Percentiles rank a stretch among this genome's conserved stretches.
Evolutionary conservation across 2,888 invertebrate species (phyloP).

Genomic region (Prostheceraeus crozeri): DNA sequence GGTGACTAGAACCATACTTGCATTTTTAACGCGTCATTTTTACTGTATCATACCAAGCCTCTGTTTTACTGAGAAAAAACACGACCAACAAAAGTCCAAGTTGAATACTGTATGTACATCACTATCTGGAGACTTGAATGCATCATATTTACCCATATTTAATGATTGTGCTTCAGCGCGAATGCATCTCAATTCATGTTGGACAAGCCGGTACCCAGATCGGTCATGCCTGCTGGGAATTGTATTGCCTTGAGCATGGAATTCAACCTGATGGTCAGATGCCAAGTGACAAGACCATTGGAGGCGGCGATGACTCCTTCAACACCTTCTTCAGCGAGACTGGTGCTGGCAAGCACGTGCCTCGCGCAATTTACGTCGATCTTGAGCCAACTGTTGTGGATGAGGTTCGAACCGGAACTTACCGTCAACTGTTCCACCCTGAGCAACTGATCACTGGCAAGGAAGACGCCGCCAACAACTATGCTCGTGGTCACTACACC

Average conservation of each 20-base stretch:
- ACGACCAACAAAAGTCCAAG: too few species aligned
- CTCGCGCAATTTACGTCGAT: constrained; percentile 29
- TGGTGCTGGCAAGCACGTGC: constrained; percentile 75
- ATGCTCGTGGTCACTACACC: constrained; percentile 49
- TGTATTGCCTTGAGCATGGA: constrained; percentile 59
- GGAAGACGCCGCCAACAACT: constrained; percentile 50
- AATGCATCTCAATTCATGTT: constrained; percentile 55
- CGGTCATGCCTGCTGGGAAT: constrained; percentile 59
- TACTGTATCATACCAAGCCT: too few species aligned
- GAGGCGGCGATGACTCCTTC: constrained; percentile 69
- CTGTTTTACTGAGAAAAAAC: too few species aligned
- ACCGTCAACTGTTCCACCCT: constrained; percentile 47
- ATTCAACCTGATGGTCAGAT: constrained; percentile 55
- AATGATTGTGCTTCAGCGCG: too few species aligned
- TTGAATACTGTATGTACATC: too few species aligned
- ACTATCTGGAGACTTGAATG: too few species aligned
- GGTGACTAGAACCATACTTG: too few species aligned
- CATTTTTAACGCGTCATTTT: too few species aligned
- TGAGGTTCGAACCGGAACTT: constrained; percentile 47
- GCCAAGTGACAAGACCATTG: constrained; percentile 70
- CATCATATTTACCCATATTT: too few species aligned
- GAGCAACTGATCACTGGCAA: constrained; percentile 49
- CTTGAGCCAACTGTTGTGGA: constrained; percentile 42
- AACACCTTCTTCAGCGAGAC: constrained; percentile 70
- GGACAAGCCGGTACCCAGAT: constrained; percentile 58